These are phyloP conservation scores for Tyrannus savana DNA, from an alignment of 2,113 vertebrate genomes.

Conservation along the genomic window DNA sequence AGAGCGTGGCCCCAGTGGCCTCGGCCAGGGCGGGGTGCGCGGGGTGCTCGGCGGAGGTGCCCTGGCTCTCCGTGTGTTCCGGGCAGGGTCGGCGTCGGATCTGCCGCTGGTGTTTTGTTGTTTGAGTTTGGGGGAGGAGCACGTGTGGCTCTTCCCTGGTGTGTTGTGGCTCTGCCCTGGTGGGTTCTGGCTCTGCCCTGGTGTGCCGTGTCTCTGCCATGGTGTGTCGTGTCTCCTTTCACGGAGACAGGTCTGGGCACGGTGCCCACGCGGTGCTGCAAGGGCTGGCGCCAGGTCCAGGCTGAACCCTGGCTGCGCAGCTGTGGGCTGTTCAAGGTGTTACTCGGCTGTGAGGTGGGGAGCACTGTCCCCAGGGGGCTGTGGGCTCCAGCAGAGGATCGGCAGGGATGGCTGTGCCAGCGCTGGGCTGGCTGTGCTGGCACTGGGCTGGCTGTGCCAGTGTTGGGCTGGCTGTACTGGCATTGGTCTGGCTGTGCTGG, in stretches of 20 bases:
- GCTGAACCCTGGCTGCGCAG: background rate
- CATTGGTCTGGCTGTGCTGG: no score
- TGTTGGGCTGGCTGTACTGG: background rate
- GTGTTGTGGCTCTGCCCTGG: background rate
- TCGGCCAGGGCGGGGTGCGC: background rate
- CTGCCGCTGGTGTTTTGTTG: rapidly evolving
- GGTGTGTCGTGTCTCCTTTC: background rate
- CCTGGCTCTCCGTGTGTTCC: background rate
- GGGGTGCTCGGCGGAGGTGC: rapidly evolving
- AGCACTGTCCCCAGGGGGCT: rapidly evolving
- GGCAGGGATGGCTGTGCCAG: rapidly evolving
- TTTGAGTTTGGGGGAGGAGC: background rate
- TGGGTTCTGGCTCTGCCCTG: rapidly evolving
- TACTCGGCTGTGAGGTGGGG: background rate
- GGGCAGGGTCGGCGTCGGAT: rapidly evolving
- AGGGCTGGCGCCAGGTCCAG: rapidly evolving
- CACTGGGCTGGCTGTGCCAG: no score
- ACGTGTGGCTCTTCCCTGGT: rapidly evolving
- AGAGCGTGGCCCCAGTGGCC: background rate
- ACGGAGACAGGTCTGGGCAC: rapidly evolving
- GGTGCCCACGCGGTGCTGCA: rapidly evolving
- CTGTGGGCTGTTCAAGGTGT: rapidly evolving
- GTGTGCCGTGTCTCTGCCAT: background rate
- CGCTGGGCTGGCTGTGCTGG: no score
- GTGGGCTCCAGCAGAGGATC: rapidly evolving